Conservation (phyloP, 2,888 invertebrate genomes). For the Protophormia terraenovae region DNA sequence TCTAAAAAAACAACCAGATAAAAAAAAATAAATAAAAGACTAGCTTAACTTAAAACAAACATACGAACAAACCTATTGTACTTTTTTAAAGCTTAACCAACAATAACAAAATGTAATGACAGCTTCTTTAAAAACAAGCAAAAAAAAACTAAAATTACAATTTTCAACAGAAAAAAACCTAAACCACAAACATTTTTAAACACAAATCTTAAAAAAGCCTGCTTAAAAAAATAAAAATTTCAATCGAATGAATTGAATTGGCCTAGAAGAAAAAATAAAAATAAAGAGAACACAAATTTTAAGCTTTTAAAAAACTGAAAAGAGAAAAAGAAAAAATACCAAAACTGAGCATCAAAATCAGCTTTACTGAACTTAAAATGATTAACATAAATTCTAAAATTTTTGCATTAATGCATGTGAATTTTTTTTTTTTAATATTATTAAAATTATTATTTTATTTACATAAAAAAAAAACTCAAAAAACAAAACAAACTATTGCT, state of each 20-base stretch:
- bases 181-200: neutral
- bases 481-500: conserved; percentile 33
- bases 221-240: conserved; percentile 14
- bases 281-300: conserved; percentile 8
- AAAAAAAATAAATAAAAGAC: conserved; percentile 38
- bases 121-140: conserved; percentile 51
- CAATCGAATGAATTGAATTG: neutral
- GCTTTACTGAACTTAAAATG: conserved; percentile 64
- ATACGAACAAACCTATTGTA: conserved; percentile 41
- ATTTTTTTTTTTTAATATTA: conserved; percentile 56
- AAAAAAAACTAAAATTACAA: conserved; percentile 20
- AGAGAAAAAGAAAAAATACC: neutral
- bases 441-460: conserved; percentile 48
- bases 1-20: conserved; percentile 10
- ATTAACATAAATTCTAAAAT: conserved; percentile 68
- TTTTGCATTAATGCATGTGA: conserved; percentile 65
- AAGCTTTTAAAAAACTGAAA: conserved; percentile 11
- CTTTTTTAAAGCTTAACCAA: conserved; percentile 54
- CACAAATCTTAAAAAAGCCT: conserved; percentile 34
- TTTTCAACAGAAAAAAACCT: neutral
- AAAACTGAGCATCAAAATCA: conserved; percentile 62
- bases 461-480: conserved; percentile 40
- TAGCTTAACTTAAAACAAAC: conserved; percentile 57
- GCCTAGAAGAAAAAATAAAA: neutral
- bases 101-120: conserved; percentile 20